A percentile compares a stretch with the other conserved stretches of the same genome.
phyloP scores from a whole-genome alignment of 1,140 invertebrate genomes.

The Pemphigus obesinymphae region DNA sequence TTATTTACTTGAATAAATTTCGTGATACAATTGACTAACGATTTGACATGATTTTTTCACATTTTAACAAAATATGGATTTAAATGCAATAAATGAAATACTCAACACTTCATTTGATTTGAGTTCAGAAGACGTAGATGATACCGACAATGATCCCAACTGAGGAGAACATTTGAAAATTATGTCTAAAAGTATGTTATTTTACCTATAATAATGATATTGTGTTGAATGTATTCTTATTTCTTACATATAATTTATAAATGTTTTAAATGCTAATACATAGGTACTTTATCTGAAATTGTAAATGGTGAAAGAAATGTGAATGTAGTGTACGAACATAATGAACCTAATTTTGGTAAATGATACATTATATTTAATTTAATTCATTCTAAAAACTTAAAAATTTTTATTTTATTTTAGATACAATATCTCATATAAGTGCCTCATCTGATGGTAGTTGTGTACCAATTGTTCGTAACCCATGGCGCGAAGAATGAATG shows the following conservation, averaged over 20 bases:
- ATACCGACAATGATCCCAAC: not conserved
- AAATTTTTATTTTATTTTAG: not conserved
- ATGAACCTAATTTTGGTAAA: not conserved
- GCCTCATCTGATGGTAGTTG: not conserved
- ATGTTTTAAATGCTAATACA: not conserved
- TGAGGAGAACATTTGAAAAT: not conserved
- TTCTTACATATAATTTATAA: too few species aligned
- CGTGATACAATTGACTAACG: too few species aligned
- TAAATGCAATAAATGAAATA: not conserved
- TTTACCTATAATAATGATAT: not conserved
- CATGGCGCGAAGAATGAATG: too few species aligned
- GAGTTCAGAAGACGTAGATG: not conserved
- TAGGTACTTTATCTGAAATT: not conserved
- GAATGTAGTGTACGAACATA: not conserved
- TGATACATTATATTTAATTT: not conserved
- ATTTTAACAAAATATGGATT: not conserved
- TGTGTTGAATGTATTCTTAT: too few species aligned
- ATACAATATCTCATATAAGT: not conserved
- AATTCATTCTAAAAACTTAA: not conserved
- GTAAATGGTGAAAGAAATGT: not conserved
- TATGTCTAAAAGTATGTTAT: not conserved
- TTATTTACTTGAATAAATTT: too few species aligned
- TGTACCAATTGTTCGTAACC: not conserved
- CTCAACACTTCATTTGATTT: not conserved
- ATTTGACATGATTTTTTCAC: too few species aligned